phyloP scores from a whole-genome alignment of 2,888 invertebrate genomes.

The Lacanobia oleracea region DNA sequence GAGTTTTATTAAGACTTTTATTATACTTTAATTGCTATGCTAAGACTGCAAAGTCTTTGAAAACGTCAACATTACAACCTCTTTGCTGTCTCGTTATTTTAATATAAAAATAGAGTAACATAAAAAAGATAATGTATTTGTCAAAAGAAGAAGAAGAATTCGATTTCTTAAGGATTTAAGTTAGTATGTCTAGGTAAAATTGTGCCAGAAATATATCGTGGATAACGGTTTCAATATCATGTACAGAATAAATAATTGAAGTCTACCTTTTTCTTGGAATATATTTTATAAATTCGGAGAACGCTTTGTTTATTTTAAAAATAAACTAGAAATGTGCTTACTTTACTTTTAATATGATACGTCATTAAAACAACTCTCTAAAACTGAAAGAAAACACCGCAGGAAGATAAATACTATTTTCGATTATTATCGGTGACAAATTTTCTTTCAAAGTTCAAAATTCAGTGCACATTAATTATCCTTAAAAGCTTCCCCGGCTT shows the following conservation, averaged over 20 bases:
- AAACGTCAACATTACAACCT: neutral
- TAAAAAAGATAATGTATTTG: neutral
- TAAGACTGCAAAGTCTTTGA: constrained; percentile 37
- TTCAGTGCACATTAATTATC: constrained; percentile 83
- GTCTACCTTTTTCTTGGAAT: neutral
- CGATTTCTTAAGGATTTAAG: constrained; percentile 6
- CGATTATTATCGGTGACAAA: constrained; percentile 69
- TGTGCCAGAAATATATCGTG: neutral
- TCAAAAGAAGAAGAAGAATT: neutral
- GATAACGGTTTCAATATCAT: neutral
- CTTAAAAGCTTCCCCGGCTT: constrained; percentile 85
- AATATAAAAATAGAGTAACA: neutral
- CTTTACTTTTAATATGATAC: neutral
- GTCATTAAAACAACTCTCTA: neutral
- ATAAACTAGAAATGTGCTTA: neutral
- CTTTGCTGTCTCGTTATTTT: neutral
- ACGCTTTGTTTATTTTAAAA: neutral
- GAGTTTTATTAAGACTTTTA: constrained; percentile 72
- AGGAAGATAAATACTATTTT: constrained; percentile 40
- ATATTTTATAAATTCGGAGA: neutral
- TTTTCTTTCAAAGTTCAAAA: constrained; percentile 70
- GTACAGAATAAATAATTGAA: neutral
- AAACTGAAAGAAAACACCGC: neutral
- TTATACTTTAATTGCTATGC: constrained; percentile 69
- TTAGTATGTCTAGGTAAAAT: neutral